Evolutionary conservation across 2,888 invertebrate genomes (phyloP).

Genomic region (Troides aeacus): DNA sequence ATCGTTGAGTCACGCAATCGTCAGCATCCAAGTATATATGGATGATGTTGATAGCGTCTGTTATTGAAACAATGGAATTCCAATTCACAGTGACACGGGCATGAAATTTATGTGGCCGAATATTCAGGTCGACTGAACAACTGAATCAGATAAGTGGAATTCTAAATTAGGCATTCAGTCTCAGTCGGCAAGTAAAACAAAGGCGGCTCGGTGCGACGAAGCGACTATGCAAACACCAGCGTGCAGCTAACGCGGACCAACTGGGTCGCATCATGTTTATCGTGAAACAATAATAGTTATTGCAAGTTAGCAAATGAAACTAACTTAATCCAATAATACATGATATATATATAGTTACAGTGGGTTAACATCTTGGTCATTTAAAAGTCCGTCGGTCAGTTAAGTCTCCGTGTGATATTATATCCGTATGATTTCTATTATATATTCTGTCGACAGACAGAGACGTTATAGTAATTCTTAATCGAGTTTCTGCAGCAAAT

Average conservation of each 20-base stretch:
- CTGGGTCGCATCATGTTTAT: constrained; percentile 65
- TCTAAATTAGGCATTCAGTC: constrained; percentile 70
- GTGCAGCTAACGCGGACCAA: constrained; percentile 47
- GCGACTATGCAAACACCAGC: constrained; percentile 65
- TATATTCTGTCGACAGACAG: too few relatives aligned
- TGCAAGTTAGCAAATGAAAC: constrained; percentile 44
- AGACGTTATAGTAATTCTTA: too few relatives aligned
- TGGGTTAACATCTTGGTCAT: too few relatives aligned
- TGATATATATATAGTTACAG: not conserved
- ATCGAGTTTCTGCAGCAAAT: too few relatives aligned
- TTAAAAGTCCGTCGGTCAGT: too few relatives aligned
- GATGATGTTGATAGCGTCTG: constrained; percentile 36
- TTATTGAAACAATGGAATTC: constrained; percentile 60
- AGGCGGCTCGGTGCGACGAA: constrained; percentile 63
- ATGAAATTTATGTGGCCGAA: constrained; percentile 64
- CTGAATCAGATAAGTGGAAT: constrained; percentile 71
- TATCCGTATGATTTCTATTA: too few relatives aligned
- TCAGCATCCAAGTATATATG: constrained; percentile 36
- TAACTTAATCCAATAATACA: constrained; percentile 35
- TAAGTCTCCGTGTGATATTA: too few relatives aligned
- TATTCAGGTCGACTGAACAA: constrained; percentile 72
- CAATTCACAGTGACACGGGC: constrained; percentile 54
- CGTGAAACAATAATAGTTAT: constrained; percentile 57
- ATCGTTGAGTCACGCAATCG: constrained; percentile 9
- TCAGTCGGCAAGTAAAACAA: constrained; percentile 61